Evolutionary conservation across 2,888 invertebrate genomes (phyloP).

Genomic region (Erannis defoliaria): DNA sequence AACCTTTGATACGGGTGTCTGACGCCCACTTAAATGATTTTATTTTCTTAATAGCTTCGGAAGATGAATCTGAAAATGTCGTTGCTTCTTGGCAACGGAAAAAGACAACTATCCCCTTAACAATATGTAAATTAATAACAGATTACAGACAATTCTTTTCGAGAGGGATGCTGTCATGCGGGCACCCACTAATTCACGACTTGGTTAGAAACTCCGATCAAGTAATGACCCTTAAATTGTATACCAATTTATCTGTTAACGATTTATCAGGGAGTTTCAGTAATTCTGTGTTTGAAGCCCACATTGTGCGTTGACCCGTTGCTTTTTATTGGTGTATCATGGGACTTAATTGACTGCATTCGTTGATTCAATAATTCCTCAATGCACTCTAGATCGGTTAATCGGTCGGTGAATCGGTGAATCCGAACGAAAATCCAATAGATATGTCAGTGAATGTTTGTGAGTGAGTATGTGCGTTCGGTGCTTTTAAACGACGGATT

Average conservation of each 20-base stretch:
- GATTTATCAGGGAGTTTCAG: constrained; percentile 33
- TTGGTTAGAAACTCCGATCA: constrained; percentile 62
- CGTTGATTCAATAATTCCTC: neutral
- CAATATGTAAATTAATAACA: constrained; percentile 70
- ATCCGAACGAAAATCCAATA: too few species aligned
- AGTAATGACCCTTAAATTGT: constrained; percentile 78
- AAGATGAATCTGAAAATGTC: constrained; percentile 2
- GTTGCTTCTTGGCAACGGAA: neutral
- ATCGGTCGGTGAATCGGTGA: too few species aligned
- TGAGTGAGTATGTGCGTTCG: too few species aligned
- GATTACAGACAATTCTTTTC: constrained; percentile 62
- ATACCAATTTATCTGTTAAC: constrained; percentile 77
- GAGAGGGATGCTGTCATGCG: constrained; percentile 79
- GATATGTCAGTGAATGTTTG: too few species aligned
- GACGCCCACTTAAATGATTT: too few species aligned
- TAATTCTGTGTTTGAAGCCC: constrained; percentile 31
- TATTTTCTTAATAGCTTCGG: neutral
- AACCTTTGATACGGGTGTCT: too few species aligned
- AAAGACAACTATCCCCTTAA: constrained; percentile 34
- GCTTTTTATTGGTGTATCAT: constrained; percentile 4
- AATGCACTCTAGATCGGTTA: neutral
- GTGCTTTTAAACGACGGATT: too few species aligned
- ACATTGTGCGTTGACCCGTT: constrained; percentile 35
- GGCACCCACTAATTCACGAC: constrained; percentile 67
- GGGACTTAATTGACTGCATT: constrained; percentile 9